Evolutionary conservation across 2,113 vertebrate species (phyloP), one percentile per base, ranked within the genome.

Genomic region (Myiagra hebetior): DNA sequence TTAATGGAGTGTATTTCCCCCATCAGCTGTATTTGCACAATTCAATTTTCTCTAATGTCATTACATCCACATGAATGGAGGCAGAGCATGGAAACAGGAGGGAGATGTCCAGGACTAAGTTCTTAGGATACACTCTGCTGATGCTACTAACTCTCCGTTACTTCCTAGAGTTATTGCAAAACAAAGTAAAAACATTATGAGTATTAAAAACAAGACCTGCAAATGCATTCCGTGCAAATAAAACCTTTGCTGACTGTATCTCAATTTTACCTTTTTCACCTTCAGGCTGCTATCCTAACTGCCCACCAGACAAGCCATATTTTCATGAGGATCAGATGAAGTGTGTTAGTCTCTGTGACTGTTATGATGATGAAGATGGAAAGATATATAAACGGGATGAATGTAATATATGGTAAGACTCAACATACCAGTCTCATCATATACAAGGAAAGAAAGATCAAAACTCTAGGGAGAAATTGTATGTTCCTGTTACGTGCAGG

Each of bases 201-300:
- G 27, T 64, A 13, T 57, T 73, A 41, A 87, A 79, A 94, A 68
- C 31, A 85, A 76, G 49, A 60, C 33, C n/a, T 77, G 73, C 26
- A 85, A 90, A 83, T 27, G 28, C 7, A 35, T 69, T 59, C 10
- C 10, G 14, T 1, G 6, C 37, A 90, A 72, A 90, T 26, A 62
- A 37, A 79, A 70, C 13, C 35, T 85, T 33, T 55, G 23, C 47
- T 87, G 35, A 16, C 23, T 24, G 13, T 26, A 39, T 49, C 14
- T 75, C 31, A 46, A 63, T 72, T 23, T 46, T 55, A n/a, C 11
- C 17, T 73, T 44, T 73, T 73, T 49, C 50, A 41, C 35, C 31
- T 50, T 60, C 87, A 99, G 99, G 99, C 64, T 99, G 99, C 97
- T 99, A 99, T 93, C 99, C 99, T 7, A 95, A 97, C 91, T 99